Base-by-base conservation (phyloP, 2,888 invertebrate genomes). In the Entomobrya multifasciata region DNA sequence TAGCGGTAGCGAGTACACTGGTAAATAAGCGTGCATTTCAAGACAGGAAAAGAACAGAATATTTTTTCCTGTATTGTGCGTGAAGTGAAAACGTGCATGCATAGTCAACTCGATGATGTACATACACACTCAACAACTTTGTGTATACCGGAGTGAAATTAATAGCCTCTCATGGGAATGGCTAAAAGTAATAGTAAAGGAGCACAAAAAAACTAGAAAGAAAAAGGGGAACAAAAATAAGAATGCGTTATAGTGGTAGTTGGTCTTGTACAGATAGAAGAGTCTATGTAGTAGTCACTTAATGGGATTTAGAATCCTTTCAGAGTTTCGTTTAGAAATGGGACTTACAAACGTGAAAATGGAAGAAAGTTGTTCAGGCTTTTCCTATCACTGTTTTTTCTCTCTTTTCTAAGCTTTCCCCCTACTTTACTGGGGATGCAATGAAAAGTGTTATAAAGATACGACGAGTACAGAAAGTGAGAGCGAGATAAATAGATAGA, bases 221-320 rank as follows among this genome's bases (percentile, higher is more conserved):
- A 79, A 47, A 47, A 5, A 62, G 44, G 30, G 11, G 20, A 36
- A 13, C 22, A 44, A 62, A 44, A 55, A 36, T 30, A 36, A 62
- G 60, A 44, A 36, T 41, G 76, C 57, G 76, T 57, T 72, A 49
- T 49, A 72, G 30, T 49, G 49, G 25, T 49, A 47, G 25, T 15
- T 72, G 72, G 17, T 15, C n/a, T 47, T 36, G 36, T 36, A 36
- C 36, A 36, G 36, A 11, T 22, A 47, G 57, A 76, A 78, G 78
- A n/a, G n/a, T n/a, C n/a, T 20, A 67, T 62, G 76, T 49, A 78
- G 78, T 85, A 86, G 86, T 86, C 86, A 80, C 86, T 86, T 86
- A 86, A 86, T 86, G 86, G 86, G 86, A 86, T 86, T 86, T 86
- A 80, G 86, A 86, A 86, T 80, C 86, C 86, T 86, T 86, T 79